Evolutionary conservation across 2,888 invertebrate genomes (phyloP).

Genomic region (Cetonia aurata): DNA sequence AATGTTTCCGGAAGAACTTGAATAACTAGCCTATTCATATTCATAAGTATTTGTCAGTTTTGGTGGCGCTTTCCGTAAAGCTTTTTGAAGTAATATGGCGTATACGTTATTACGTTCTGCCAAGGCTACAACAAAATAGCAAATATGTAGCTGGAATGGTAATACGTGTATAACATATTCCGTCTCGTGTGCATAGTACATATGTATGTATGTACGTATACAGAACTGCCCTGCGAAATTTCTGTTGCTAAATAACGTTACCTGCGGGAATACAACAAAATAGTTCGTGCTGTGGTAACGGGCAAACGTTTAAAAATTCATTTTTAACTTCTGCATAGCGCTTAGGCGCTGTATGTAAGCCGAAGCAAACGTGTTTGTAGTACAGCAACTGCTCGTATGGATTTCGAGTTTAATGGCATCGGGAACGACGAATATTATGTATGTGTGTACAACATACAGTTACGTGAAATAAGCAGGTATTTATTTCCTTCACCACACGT

Average conservation of each 20-base stretch:
- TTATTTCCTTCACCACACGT: no score
- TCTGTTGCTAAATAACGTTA: conserved; percentile 8
- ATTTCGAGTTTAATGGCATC: conserved; percentile 3
- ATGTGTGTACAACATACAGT: no score
- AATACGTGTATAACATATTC: no score
- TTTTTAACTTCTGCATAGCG: not conserved
- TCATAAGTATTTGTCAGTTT: conserved; percentile 32
- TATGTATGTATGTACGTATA: not conserved
- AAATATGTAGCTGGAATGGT: conserved; percentile 1
- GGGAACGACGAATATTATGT: not conserved
- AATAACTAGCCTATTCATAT: conserved; percentile 29
- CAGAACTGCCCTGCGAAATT: not conserved
- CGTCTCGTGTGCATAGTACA: not conserved
- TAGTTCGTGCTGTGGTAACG: no score
- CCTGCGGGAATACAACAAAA: not conserved
- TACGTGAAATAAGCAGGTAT: no score
- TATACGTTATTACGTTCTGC: conserved; percentile 9
- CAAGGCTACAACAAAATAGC: conserved; percentile 11
- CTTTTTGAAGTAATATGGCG: not conserved
- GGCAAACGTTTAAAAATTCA: conserved; percentile 14
- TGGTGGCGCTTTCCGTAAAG: not conserved
- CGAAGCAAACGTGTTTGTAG: no score
- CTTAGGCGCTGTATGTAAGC: not conserved
- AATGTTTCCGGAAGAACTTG: conserved; percentile 37
- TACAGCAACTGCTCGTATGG: conserved; percentile 1